Percentiles rank a stretch among this genome's conserved stretches.
These are phyloP conservation scores for Allacma fusca DNA, from an alignment of 2,888 invertebrate species.

Conservation along the genomic window DNA sequence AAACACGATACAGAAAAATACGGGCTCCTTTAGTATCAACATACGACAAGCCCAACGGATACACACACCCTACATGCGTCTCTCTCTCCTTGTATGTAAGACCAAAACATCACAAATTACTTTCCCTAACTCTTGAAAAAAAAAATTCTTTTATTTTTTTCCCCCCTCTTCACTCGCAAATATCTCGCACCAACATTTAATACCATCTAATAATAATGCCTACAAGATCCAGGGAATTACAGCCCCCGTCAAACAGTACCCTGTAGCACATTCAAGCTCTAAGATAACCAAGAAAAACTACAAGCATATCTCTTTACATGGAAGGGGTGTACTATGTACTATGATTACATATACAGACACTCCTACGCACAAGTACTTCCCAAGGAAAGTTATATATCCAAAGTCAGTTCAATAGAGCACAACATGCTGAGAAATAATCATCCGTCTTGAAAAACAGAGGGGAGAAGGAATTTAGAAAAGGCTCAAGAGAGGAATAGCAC, in stretches of 20 bases:
- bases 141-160: neutral
- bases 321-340: too few relatives aligned
- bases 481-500: neutral
- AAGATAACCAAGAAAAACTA: too few relatives aligned
- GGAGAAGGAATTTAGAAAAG: neutral
- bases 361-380: too few relatives aligned
- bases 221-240: too few relatives aligned
- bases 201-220: too few relatives aligned
- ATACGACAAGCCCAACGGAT: neutral
- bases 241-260: too few relatives aligned
- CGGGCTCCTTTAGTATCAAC: neutral
- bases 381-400: neutral
- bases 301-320: too few relatives aligned
- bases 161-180: neutral
- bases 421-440: conserved; percentile 9
- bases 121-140: neutral
- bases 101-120: neutral
- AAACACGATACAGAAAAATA: conserved; percentile 29
- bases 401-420: neutral
- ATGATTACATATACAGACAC: too few relatives aligned
- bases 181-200: too few relatives aligned
- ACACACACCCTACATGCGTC: neutral
- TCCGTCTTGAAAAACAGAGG: neutral
- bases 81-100: too few relatives aligned
- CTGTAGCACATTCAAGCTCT: too few relatives aligned